Conservation (phyloP, 1,140 invertebrate genomes). For the Zaprionus davidi region DNA sequence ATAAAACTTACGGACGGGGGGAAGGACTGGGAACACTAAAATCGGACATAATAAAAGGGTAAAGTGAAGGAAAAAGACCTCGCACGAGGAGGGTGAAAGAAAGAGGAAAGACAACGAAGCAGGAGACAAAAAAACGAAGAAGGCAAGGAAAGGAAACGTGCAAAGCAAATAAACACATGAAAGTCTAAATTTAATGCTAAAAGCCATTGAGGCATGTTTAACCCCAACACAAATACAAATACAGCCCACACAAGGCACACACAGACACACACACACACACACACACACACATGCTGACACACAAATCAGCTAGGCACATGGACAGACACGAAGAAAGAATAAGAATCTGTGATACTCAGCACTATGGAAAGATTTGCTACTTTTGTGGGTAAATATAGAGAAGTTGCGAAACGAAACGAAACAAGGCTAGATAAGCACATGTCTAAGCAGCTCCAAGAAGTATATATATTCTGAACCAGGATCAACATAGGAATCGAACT, state of each 20-base stretch:
- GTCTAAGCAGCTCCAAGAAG: neutral
- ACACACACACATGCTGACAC: conserved; percentile 8
- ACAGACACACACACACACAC: neutral
- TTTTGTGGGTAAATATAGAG: too few relatives aligned
- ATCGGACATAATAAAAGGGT: conserved; percentile 32
- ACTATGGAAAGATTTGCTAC: neutral
- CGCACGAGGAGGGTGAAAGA: neutral
- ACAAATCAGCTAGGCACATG: conserved; percentile 1
- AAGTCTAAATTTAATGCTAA: conserved; percentile 80
- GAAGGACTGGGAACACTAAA: conserved; percentile 18
- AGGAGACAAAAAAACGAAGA: neutral
- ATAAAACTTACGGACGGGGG: conserved; percentile 66
- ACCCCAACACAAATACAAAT: conserved; percentile 41
- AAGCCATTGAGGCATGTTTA: conserved; percentile 75
- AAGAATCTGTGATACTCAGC: neutral
- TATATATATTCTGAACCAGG: neutral
- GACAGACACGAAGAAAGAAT: neutral
- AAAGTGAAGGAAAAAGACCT: conserved; percentile 6
- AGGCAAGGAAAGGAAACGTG: conserved; percentile 65
- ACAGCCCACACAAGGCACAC: conserved; percentile 1
- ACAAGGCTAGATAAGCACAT: too few relatives aligned
- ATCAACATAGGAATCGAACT: too few relatives aligned
- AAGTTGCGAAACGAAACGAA: too few relatives aligned
- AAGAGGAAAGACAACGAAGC: neutral
- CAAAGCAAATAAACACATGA: conserved; percentile 80